Conservation (phyloP, 2,113 vertebrate genomes). For the Rhombomys opimus region DNA sequence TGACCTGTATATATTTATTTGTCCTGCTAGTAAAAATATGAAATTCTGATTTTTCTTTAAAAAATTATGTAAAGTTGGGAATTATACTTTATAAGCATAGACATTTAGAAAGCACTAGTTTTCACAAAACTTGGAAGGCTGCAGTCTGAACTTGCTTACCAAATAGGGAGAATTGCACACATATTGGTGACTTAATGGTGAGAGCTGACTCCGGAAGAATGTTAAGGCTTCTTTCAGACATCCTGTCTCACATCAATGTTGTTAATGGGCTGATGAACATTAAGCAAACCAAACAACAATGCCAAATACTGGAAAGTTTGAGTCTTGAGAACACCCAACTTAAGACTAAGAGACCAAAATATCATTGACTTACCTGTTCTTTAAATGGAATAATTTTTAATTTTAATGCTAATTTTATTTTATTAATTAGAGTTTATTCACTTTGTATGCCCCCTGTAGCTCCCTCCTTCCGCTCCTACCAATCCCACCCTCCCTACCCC, state of each 20-base stretch:
- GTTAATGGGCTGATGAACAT: neutral
- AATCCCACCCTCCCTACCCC: too few relatives aligned
- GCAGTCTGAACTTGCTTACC: neutral
- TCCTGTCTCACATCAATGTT: neutral
- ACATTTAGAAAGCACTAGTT: neutral
- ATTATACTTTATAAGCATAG: neutral
- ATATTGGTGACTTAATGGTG: neutral
- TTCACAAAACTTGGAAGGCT: neutral
- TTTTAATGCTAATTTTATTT: neutral
- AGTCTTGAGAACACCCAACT: neutral
- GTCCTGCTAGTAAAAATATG: neutral
- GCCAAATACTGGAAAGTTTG: neutral
- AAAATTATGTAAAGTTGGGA: neutral
- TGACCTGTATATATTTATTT: neutral
- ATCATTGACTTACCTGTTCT: neutral
- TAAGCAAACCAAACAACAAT: accelerated
- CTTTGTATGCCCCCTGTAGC: too few relatives aligned
- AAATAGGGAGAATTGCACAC: neutral
- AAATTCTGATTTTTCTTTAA: neutral
- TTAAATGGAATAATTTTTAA: neutral
- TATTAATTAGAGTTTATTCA: neutral
- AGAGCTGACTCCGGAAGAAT: neutral
- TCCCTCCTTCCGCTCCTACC: too few relatives aligned
- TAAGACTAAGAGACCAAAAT: neutral
- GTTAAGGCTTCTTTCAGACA: accelerated